Evolutionary conservation across 2,888 invertebrate genomes (phyloP).

Genomic region (Platerodrilus igneus): DNA sequence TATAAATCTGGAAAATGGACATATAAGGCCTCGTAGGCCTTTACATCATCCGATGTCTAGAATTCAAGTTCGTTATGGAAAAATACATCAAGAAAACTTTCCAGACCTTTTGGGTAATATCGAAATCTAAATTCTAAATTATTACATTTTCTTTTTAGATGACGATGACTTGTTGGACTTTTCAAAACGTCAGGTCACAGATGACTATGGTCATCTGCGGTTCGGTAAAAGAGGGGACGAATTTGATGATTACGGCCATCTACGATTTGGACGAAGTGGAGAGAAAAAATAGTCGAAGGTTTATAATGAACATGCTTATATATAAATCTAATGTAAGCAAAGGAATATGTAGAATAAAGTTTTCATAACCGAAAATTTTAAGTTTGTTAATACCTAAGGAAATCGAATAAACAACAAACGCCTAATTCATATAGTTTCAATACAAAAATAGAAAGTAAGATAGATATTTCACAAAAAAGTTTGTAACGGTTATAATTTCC

Average conservation of each 20-base stretch:
- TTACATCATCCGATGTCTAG: constrained; percentile 29
- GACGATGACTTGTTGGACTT: constrained; percentile 49
- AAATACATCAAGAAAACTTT: constrained; percentile 34
- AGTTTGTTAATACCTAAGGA: too few species aligned
- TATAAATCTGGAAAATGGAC: constrained; percentile 23
- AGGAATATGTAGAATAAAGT: too few species aligned
- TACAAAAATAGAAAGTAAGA: too few species aligned
- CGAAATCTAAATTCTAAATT: not conserved
- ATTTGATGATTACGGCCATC: constrained; percentile 72
- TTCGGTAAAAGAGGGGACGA: constrained; percentile 61
- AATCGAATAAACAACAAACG: too few species aligned
- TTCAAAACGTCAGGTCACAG: constrained; percentile 51
- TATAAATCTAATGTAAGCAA: constrained; percentile 1
- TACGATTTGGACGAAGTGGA: constrained; percentile 64
- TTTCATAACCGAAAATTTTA: too few species aligned
- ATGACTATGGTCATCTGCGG: constrained; percentile 59
- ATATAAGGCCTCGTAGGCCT: constrained; percentile 30
- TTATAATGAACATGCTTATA: not conserved
- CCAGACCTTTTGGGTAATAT: constrained; percentile 37
- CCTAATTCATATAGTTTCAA: too few species aligned
- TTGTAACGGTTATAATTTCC: too few species aligned
- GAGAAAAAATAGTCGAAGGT: constrained; percentile 26
- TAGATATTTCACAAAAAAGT: too few species aligned
- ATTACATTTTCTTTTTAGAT: constrained; percentile 36
- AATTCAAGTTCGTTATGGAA: constrained; percentile 30